Conservation (phyloP, 2,888 invertebrate species). For the Heliconius ismenius region DNA sequence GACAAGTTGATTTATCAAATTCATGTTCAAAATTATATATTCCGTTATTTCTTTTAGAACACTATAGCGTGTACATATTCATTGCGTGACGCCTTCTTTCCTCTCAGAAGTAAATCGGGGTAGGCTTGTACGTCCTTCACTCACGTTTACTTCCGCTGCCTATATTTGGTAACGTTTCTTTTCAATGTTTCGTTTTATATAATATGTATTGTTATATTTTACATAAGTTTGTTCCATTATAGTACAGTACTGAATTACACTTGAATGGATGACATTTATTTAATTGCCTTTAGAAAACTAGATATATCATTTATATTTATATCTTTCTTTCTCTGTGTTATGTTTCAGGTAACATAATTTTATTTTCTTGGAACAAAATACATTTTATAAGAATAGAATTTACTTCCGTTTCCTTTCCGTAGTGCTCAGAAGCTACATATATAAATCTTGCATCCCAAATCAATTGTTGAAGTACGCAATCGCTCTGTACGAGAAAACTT, state of each 20-base stretch:
- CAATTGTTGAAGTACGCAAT: constrained; percentile 35
- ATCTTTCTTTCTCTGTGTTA: not conserved
- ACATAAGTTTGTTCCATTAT: not conserved
- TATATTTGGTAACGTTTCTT: constrained; percentile 13
- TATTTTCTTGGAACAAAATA: not conserved
- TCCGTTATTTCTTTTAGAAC: not conserved
- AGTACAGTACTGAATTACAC: not conserved
- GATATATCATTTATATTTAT: too few species aligned
- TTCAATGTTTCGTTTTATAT: not conserved
- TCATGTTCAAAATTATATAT: not conserved
- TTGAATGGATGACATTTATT: not conserved
- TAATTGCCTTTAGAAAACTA: too few species aligned
- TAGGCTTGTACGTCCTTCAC: constrained; percentile 10
- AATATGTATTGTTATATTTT: not conserved
- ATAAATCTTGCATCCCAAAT: constrained; percentile 25
- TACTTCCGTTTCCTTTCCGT: not conserved
- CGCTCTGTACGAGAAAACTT: constrained; percentile 34
- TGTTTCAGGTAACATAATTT: not conserved
- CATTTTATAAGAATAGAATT: not conserved
- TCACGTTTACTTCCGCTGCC: constrained; percentile 3
- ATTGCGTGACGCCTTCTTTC: constrained; percentile 15
- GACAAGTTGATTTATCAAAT: not conserved
- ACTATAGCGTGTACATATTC: constrained; percentile 3
- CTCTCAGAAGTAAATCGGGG: constrained; percentile 11
- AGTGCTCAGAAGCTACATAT: constrained; percentile 1